These are phyloP conservation scores for Pseudomyrmex cubaensis DNA, from an alignment of 1,140 invertebrate species.

Conservation along the genomic window DNA sequence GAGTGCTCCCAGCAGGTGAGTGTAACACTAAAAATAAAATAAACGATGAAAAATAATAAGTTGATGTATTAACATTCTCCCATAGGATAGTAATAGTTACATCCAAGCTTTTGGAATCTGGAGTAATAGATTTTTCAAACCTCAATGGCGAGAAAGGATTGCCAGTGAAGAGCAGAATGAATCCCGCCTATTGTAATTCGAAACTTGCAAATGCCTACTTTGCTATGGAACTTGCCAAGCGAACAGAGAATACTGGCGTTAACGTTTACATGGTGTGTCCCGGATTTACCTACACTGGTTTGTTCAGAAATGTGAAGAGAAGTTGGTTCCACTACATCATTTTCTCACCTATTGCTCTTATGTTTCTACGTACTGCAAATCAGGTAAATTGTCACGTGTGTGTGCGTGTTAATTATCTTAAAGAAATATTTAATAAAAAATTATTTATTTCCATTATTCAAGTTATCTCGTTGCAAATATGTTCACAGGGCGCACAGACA, in stretches of 20 bases:
- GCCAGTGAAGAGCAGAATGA: conserved; percentile 85
- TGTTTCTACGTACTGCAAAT: conserved; percentile 90
- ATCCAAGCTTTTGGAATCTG: conserved; percentile 87
- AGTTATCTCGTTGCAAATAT: conserved; percentile 60
- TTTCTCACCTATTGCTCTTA: conserved; percentile 88
- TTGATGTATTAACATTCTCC: conserved; percentile 43
- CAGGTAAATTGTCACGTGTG: conserved; percentile 86
- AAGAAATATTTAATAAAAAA: too few relatives aligned
- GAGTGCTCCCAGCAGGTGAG: conserved; percentile 87
- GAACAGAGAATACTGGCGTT: conserved; percentile 86
- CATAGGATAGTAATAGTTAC: conserved; percentile 86
- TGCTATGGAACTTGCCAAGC: conserved; percentile 87
- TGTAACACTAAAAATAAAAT: conserved; percentile 1
- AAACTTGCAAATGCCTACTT: conserved; percentile 93
- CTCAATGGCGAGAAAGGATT: conserved; percentile 87
- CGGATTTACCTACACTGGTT: conserved; percentile 93
- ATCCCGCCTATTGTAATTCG: conserved; percentile 91
- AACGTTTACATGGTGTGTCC: conserved; percentile 92
- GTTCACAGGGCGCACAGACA: conserved; percentile 90
- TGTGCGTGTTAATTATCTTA: background rate
- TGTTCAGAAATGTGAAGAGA: conserved; percentile 89
- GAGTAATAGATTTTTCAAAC: conserved; percentile 90
- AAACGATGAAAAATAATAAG: conserved; percentile 19
- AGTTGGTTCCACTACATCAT: conserved; percentile 90
- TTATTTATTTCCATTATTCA: background rate